phyloP scores from a whole-genome alignment of 2,888 invertebrate species.

The Leucoma salicis region DNA sequence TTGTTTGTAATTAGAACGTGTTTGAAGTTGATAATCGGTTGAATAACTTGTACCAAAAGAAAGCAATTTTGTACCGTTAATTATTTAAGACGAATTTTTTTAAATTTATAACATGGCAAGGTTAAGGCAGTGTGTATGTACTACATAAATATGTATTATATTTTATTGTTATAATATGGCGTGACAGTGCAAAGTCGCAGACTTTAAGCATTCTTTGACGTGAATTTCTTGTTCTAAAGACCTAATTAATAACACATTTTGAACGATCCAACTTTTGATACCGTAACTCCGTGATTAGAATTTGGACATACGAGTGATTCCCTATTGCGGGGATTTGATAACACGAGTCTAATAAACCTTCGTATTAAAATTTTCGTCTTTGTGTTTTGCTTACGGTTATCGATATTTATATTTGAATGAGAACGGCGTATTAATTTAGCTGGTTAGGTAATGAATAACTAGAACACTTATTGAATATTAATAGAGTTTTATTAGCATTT shows the following conservation, averaged over 20 bases:
- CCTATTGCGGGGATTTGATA: no score
- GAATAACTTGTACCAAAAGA: constrained; percentile 27
- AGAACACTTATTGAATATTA: constrained; percentile 14
- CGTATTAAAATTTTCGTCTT: neutral
- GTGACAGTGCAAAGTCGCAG: no score
- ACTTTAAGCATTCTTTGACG: no score
- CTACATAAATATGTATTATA: no score
- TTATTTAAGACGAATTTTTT: constrained; percentile 4
- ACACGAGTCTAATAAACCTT: neutral
- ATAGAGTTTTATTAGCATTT: neutral
- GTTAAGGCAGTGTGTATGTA: no score
- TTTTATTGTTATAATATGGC: no score
- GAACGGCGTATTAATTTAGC: constrained; percentile 10
- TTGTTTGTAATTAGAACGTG: constrained; percentile 34
- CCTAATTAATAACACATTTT: no score
- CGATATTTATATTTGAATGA: constrained; percentile 27
- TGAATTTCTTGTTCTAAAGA: no score
- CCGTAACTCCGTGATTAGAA: no score
- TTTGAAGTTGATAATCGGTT: constrained; percentile 15
- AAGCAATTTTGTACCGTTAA: constrained; percentile 19
- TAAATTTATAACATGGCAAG: no score
- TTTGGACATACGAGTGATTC: no score
- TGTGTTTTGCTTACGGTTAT: constrained; percentile 5
- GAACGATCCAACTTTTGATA: no score
- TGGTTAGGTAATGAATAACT: constrained; percentile 12